Conservation (phyloP, 2,113 vertebrate genomes). For the Laterallus jamaicensis region DNA sequence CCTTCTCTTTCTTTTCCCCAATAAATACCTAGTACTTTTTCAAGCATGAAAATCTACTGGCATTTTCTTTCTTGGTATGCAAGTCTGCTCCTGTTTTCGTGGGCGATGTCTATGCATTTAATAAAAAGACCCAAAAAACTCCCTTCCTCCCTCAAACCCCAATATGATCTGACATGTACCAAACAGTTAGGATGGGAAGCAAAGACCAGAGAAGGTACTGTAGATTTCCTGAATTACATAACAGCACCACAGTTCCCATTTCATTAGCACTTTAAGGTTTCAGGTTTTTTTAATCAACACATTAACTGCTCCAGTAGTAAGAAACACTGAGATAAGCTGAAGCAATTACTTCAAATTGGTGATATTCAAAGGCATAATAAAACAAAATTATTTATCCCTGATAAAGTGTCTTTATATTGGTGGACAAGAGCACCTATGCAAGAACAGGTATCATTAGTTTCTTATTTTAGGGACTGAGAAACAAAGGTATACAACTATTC, state of each 20-base stretch:
- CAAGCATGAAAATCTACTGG: constrained; percentile 1
- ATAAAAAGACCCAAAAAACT: not conserved
- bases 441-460: not conserved
- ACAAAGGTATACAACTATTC: not conserved
- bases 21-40: not conserved
- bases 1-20: not conserved
- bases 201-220: not conserved
- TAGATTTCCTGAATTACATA: not conserved
- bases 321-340: not conserved
- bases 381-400: not conserved
- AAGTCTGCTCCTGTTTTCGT: constrained; percentile 32
- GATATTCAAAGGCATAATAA: not conserved
- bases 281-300: not conserved
- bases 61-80: not conserved
- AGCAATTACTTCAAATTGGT: not conserved
- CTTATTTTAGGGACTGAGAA: not conserved
- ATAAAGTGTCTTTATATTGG: not conserved
- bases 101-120: not conserved
- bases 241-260: not conserved
- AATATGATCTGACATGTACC: not conserved
- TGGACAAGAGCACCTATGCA: not conserved
- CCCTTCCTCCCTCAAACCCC: not conserved
- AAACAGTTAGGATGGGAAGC: not conserved
- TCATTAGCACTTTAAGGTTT: not conserved
- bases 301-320: not conserved